Conservation (phyloP, 1,140 invertebrate species). For the Pygmarrhopalites habei region DNA sequence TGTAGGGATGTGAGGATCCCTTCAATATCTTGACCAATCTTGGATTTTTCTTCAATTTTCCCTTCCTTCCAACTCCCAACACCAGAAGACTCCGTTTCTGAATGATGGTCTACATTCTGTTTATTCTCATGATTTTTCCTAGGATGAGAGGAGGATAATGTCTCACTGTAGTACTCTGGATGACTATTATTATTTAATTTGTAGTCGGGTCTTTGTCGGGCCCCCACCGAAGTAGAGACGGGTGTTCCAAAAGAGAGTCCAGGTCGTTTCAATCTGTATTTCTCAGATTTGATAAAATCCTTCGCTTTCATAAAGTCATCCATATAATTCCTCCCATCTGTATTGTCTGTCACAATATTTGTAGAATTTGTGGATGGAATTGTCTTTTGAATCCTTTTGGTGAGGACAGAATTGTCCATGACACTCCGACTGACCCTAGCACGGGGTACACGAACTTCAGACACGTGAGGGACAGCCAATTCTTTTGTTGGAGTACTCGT, state of each 20-base stretch:
- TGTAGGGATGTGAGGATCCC: conserved; percentile 25
- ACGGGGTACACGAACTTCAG: not conserved
- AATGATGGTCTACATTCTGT: conserved; percentile 10
- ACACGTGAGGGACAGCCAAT: not conserved
- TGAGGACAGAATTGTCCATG: not conserved
- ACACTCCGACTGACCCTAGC: not conserved
- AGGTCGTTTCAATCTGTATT: conserved; percentile 13
- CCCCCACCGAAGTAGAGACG: not conserved
- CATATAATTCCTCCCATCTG: conserved; percentile 3
- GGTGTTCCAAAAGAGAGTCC: not conserved
- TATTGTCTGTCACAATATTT: not conserved
- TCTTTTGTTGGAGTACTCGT: not conserved
- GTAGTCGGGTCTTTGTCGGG: not conserved
- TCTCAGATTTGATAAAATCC: conserved; percentile 30
- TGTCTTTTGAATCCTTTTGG: not conserved
- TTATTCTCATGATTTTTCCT: not conserved
- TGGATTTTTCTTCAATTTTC: conserved; percentile 4
- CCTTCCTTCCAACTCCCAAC: conserved; percentile 27
- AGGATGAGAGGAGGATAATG: not conserved
- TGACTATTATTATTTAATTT: not conserved
- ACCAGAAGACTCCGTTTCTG: conserved; percentile 36
- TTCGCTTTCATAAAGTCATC: conserved; percentile 29
- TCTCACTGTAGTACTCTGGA: not conserved
- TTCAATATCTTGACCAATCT: conserved; percentile 33
- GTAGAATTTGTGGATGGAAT: not conserved